Base-by-base conservation (phyloP, 2,888 invertebrate genomes). In the Scaptomyza flava region DNA sequence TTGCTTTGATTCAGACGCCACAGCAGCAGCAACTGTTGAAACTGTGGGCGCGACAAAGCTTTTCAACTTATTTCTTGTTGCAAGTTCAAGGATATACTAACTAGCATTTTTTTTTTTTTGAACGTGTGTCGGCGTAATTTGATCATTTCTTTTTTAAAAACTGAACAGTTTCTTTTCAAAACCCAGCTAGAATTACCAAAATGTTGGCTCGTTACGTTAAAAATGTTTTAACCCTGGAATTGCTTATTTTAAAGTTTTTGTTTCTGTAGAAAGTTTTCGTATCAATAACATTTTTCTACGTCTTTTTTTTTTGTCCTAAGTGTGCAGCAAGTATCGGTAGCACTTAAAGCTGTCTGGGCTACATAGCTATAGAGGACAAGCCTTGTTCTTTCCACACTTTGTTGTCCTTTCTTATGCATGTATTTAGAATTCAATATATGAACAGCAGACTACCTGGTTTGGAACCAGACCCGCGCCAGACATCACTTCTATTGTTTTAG, bases 71-170 rank as follows among this genome's bases (percentile, higher is more conserved):
- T 62, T 69, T 52, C 50, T 72, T 76, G 80, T 71, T 72, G 72
- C 78, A 75, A 87, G 90, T 89, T 90, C 90, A 89, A 89, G 90
- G 89, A 89, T 90, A 78, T 53, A 27, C 46, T 27, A 27, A 27
- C 46, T 27, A 27, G 27, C 51, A 47, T 36, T 27, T 30, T 54
- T 48, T 17, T 23, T 12, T 67, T 53, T 57, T 33, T 67, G 63
- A 69, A 75, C 75, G 80, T 80, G 80, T 80, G 77, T 87, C 79
- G 79, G 75, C 79, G 91, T 81, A 90, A 90, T 83, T 87, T 76
- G 89, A 90, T 90, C 80, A 77, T 76, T 64, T 77, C 57, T 72
- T 75, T 68, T 68, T 73, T 65, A n/a, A 75, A 81, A 83, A 78
- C 79, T 77, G 73, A 78, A 78, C 72, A 77, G 73, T 77, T 17